Evolutionary conservation across 1,140 invertebrate genomes (phyloP).

Genomic region (Achatina immaculata): DNA sequence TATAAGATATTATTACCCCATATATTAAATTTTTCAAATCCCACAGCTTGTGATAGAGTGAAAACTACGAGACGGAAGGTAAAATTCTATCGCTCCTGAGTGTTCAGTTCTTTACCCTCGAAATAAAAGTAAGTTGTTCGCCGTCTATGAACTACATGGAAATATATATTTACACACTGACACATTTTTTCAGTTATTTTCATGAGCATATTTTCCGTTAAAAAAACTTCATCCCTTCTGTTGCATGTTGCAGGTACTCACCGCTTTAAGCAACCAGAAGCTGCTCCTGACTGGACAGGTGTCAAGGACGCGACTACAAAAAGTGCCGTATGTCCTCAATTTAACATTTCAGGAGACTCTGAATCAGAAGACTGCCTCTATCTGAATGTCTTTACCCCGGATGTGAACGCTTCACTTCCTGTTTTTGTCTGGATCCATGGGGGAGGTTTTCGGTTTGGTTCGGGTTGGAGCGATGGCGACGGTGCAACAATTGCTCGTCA

Average conservation of each 20-base stretch:
- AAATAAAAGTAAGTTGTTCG: too few relatives aligned
- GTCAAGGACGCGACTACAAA: neutral
- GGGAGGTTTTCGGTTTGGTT: neutral
- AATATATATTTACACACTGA: too few relatives aligned
- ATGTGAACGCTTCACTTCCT: slow-evolving; percentile 12
- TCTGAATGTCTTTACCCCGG: slow-evolving; percentile 27
- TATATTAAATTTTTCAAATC: too few relatives aligned
- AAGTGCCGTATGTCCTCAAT: slow-evolving; percentile 7
- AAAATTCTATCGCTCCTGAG: too few relatives aligned
- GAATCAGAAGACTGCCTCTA: slow-evolving; percentile 30
- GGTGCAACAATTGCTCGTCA: neutral
- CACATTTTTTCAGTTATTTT: too few relatives aligned
- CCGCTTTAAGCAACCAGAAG: neutral
- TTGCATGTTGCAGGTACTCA: slow-evolving; percentile 5
- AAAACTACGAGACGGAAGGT: too few relatives aligned
- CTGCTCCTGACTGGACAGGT: neutral
- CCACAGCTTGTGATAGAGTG: too few relatives aligned
- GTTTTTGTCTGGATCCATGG: slow-evolving; percentile 35
- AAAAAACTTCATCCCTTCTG: too few relatives aligned
- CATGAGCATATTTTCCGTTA: too few relatives aligned
- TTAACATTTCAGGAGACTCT: neutral
- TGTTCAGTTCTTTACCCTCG: too few relatives aligned
- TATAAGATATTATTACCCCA: too few relatives aligned
- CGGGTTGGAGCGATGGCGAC: neutral
- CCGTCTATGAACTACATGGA: too few relatives aligned